These are phyloP conservation scores for Tringa solitaria DNA, from an alignment of 2,113 vertebrate genomes.

Conservation along the genomic window DNA sequence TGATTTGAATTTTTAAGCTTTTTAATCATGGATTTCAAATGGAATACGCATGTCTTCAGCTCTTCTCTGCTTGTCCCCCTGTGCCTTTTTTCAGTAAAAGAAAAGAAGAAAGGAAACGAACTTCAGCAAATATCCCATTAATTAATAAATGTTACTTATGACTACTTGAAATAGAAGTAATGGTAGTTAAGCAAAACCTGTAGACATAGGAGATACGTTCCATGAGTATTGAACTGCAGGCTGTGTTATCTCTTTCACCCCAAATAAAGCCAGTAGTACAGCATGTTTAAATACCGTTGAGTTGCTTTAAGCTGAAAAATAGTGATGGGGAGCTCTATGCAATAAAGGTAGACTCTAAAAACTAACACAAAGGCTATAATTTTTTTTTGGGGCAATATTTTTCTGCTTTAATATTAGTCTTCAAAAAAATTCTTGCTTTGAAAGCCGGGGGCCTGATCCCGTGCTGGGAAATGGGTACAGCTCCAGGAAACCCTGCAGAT, in stretches of 20 bases:
- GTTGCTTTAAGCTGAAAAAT: conserved; percentile 7
- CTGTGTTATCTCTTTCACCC: neutral
- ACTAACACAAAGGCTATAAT: neutral
- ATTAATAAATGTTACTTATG: conserved; percentile 71
- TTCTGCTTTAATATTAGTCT: neutral
- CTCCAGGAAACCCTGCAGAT: neutral
- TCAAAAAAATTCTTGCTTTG: neutral
- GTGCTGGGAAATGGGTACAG: neutral
- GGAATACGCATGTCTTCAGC: conserved; percentile 74
- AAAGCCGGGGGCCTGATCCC: neutral
- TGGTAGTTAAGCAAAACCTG: conserved; percentile 34
- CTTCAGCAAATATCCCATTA: conserved; percentile 70
- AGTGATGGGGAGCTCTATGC: neutral
- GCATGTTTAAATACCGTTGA: neutral
- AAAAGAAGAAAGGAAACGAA: conserved; percentile 62
- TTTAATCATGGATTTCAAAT: conserved; percentile 84
- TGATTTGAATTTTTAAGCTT: conserved; percentile 93
- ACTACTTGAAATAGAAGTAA: conserved; percentile 39
- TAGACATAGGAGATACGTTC: neutral
- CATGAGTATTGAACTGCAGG: neutral
- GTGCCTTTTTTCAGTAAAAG: conserved; percentile 59
- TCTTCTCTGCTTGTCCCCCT: conserved; percentile 64
- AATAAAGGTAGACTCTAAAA: neutral
- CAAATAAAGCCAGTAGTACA: neutral
- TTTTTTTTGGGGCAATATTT: neutral